Evolutionary conservation across 2,797 vertebrate species (phyloP), one percentile per base, ranked within the genome.

Genomic region (Serranus cabrilla): DNA sequence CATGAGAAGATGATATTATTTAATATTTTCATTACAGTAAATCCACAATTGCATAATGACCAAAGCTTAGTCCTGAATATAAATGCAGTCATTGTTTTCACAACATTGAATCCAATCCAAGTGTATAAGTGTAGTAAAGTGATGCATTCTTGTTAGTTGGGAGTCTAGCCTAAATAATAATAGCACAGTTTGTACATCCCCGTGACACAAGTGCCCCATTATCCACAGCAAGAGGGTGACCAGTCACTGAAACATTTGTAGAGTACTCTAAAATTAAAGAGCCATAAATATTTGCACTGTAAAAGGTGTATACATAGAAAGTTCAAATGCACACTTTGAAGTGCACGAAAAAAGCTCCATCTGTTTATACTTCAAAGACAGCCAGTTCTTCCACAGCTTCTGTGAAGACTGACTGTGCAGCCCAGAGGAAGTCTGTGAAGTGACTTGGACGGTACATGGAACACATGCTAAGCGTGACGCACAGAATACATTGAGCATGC

Each of bases 341-440:
- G 92, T 87, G 64, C 60, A 87, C 31, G 67, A 73, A 91, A 90
- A 90, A 86, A 86, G 43, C 73, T 79, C 87, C 84, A 78, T 84
- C 80, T 87, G 74, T 90, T 92, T 91, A 83, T 84, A 91, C 85
- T 92, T 94, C 91, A 94, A 94, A 93, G 90, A 88, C 75, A 83
- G 80, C 43, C 74, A 78, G 70, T 85, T 88, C 77, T 90, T 86
- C 85, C 81, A 54, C n/a, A 74, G 83, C 80, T 78, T 85, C 78
- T 91, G 80, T 86, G 76, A 89, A 86, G 83, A 88, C 80, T 67
- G 55, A 74, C 85, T 88, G 76, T 88, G 85, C 50, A 65, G 81
- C 78, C 83, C 79, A 90, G 82, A 92, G 92, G 90, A 94, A 94
- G 92, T 88, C 82, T 90, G 88, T 85, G 76, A 83, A 87, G 88